These are phyloP conservation scores for Thereva nobilitata DNA, from an alignment of 2,888 invertebrate genomes.

Conservation along the genomic window DNA sequence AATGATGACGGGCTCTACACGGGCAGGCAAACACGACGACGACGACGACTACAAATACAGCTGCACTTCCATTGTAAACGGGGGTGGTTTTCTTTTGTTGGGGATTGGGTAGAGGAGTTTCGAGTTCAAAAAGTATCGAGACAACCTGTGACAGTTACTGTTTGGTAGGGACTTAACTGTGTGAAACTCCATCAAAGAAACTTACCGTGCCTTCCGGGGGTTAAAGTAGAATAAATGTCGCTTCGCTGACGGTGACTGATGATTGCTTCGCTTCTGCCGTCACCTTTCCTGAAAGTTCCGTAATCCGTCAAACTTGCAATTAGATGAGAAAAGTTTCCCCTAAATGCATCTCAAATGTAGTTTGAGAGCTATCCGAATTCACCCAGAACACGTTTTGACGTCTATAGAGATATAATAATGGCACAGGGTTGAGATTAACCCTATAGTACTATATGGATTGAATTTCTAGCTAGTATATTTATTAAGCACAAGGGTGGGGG, in stretches of 20 bases:
- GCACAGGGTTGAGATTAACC: too few relatives aligned
- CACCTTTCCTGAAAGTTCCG: background rate
- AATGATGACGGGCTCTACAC: conserved; percentile 25
- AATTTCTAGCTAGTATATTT: too few relatives aligned
- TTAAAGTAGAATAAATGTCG: conserved; percentile 25
- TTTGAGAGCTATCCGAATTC: too few relatives aligned
- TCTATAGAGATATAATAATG: too few relatives aligned
- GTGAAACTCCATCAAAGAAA: conserved; percentile 23
- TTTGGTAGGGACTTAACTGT: conserved; percentile 20
- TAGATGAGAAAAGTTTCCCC: conserved; percentile 26
- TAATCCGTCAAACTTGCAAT: conserved; percentile 29
- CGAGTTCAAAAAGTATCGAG: conserved; percentile 8
- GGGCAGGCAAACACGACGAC: too few relatives aligned
- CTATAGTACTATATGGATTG: too few relatives aligned
- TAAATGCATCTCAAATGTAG: conserved; percentile 7
- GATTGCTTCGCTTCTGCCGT: conserved; percentile 6
- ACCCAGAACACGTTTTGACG: too few relatives aligned
- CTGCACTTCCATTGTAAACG: too few relatives aligned
- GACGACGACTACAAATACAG: too few relatives aligned
- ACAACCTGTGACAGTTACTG: conserved; percentile 28
- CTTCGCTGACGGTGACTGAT: conserved; percentile 26
- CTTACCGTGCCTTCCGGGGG: conserved; percentile 24
- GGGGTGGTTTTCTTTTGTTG: too few relatives aligned
- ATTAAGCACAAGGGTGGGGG: too few relatives aligned
- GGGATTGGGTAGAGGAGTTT: conserved; percentile 9